Base-by-base conservation (phyloP, 2,888 invertebrate species). In the Mechanitis mazaeus region DNA sequence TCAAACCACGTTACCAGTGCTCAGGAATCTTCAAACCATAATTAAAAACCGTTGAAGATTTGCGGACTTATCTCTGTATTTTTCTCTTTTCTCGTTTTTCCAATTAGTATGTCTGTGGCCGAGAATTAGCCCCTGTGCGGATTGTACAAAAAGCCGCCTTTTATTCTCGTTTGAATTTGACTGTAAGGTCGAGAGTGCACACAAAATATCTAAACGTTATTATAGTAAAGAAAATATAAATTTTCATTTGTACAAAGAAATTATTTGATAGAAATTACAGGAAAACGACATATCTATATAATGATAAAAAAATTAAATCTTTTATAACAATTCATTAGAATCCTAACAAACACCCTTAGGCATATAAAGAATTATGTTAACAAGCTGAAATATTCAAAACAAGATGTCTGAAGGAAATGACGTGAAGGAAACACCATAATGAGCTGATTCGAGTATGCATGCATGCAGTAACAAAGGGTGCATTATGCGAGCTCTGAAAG, bases 321-420 rank as follows among this genome's bases (percentile, higher is more conserved):
- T 57, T 57, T 50, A 35, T 54, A 45, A 11, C 54, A 56, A 38
- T 47, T 42, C 56, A 57, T 56, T 59, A 45, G 53, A 33, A 45
- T 56, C 35, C 46, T 50, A 56, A 57, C 54, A 60, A 55, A 57
- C 47, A 63, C 54, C 63, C 55, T 59, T 62, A 57, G 58, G 64
- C 56, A 59, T 62, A 64, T 56, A 53, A 60, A 58, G 60, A 62
- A 66, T 62, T 59, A 58, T 58, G 58, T 62, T 66, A 64, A 66
- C 64, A 66, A 66, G 62, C 60, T 68, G 59, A 66, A 66, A 56
- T 63, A 64, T 68, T 59, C 67, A 75, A 77, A 75, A 78, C 77
- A 78, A 77, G 73, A 78, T 72, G 59, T 78, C 75, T 75, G 74
- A 77, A 82, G 81, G 82, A 84, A 84, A 84, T 82, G 82, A 73